Evolutionary conservation across 2,113 vertebrate species (phyloP), one percentile per base, ranked within the genome.

Genomic region (Gymnorhina tibicen): DNA sequence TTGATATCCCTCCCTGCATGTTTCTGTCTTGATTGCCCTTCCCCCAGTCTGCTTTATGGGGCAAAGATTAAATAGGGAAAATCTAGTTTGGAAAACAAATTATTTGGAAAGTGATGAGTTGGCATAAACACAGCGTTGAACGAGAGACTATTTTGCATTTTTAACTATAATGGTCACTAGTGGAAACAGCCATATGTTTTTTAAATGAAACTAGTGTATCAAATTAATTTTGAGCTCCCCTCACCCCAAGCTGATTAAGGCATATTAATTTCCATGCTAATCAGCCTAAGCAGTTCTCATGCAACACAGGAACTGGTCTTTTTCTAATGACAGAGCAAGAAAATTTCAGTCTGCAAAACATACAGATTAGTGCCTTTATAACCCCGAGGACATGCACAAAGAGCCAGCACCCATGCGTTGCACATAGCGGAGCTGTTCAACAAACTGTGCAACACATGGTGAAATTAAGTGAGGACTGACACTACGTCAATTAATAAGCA

Each of bases 181-280:
- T 64, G 68, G 83, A 76, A 94, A 93, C 59, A 70, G 55, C 56
- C 89, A 59, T 77, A n/a, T 2, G 0, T 64, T 95, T 92, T 94
- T 56, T 27, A 95, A 96, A 74, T 84, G 39, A 91, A 97, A 93
- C 83, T 59, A 90, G 91, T 56, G 67, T 68, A 66, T 49, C 53
- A 92, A 97, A 98, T 97, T 93, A 92, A 97, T 97, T 94, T 94
- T 91, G 63, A 96, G 63, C 79, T 96, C 75, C 88, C 42, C 69
- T 94, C 73, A 95, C 52, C 58, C 91, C 87, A 94, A 72, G 87
- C 53, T 97, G 91, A 97, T 98, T 96, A 97, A 77, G 37, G 80
- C 83, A 96, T 87, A 94, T 96, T 94, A 68, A 97, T 89, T 98
- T 97, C 94, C 69, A 97, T 89, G 89, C 52, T 97, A 84, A 95